Evolutionary conservation across 2,888 invertebrate species (phyloP).

Genomic region (Hymenopus coronatus): DNA sequence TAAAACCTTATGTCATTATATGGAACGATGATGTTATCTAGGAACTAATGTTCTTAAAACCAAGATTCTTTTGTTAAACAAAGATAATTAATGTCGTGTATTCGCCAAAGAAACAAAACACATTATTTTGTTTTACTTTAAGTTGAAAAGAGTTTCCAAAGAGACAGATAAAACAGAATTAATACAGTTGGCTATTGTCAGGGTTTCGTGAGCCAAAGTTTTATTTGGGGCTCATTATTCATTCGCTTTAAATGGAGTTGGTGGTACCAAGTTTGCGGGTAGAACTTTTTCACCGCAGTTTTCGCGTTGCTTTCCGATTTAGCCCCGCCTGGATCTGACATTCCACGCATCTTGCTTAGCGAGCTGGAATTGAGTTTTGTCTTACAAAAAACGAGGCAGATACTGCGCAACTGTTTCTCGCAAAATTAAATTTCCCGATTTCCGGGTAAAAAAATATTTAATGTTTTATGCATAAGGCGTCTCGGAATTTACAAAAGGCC

Average conservation of each 20-base stretch:
- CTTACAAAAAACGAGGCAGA: background rate
- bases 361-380: background rate
- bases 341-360: background rate
- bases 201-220: background rate
- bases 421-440: background rate
- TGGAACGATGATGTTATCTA: no score
- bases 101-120: no score
- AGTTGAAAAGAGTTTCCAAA: background rate
- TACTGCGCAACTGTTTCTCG: background rate
- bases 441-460: background rate
- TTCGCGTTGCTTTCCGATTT: background rate
- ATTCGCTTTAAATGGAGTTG: no score
- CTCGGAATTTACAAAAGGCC: background rate
- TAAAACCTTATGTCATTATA: no score
- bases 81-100: no score
- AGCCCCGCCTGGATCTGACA: background rate
- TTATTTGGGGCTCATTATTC: background rate
- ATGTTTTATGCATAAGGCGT: background rate
- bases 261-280: background rate
- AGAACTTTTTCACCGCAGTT: background rate
- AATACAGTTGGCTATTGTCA: background rate
- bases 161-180: background rate
- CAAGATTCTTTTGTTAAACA: no score
- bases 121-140: no score
- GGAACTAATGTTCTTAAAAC: no score